Evolutionary conservation across 2,888 invertebrate species (phyloP).

Genomic region (Cryptus viduatorius): DNA sequence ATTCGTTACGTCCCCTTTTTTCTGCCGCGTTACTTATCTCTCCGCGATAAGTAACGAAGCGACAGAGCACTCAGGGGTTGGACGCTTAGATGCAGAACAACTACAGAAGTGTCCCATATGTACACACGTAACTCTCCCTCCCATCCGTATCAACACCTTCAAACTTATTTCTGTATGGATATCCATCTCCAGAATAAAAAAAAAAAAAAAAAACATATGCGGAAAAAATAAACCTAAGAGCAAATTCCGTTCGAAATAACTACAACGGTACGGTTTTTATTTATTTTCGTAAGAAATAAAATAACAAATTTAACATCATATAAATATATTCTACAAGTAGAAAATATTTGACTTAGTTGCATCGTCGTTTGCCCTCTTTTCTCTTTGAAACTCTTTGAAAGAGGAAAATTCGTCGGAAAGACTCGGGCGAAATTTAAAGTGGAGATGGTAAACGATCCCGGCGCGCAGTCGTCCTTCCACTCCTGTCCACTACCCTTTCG

Average conservation of each 20-base stretch:
- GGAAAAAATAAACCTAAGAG: background rate
- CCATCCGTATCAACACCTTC: background rate
- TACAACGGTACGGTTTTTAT: too few species aligned
- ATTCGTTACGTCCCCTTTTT: conserved; percentile 37
- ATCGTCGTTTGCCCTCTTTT: too few species aligned
- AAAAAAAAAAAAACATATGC: background rate
- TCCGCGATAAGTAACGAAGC: conserved; percentile 54
- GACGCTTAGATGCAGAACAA: background rate
- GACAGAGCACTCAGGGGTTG: conserved; percentile 1
- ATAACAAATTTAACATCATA: too few species aligned
- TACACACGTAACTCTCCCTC: background rate
- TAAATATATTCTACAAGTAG: too few species aligned
- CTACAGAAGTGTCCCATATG: conserved; percentile 16
- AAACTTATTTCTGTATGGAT: background rate
- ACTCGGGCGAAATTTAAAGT: background rate
- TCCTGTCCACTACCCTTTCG: background rate
- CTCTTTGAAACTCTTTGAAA: too few species aligned
- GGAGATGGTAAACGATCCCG: background rate
- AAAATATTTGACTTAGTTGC: too few species aligned
- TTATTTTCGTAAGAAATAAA: too few species aligned
- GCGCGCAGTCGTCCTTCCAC: background rate
- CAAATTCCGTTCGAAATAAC: too few species aligned
- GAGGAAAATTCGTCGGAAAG: background rate
- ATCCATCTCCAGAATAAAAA: background rate
- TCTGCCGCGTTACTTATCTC: conserved; percentile 51